Percentiles rank a stretch among this genome's conserved stretches.
Evolutionary conservation across 1,140 invertebrate species (phyloP).

Genomic region (Sitophilus oryzae): DNA sequence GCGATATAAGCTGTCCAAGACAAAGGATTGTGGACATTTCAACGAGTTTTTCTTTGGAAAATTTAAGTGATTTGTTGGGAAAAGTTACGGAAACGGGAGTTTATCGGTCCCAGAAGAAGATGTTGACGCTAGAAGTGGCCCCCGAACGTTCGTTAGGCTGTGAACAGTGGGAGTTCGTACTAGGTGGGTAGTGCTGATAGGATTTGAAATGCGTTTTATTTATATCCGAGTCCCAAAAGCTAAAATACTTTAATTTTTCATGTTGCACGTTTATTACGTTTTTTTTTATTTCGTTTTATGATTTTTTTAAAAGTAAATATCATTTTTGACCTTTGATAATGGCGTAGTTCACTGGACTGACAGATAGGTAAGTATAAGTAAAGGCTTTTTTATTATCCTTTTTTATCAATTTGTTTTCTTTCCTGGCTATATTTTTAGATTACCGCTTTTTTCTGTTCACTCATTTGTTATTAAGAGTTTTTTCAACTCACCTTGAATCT

Average conservation of each 20-base stretch:
- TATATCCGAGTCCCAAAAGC: too few species aligned
- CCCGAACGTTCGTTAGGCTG: constrained; percentile 92
- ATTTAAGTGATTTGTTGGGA: constrained; percentile 11
- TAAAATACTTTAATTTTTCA: too few species aligned
- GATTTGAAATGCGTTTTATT: constrained; percentile 20
- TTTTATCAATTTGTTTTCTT: constrained; percentile 1
- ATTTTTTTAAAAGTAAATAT: background rate
- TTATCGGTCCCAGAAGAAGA: constrained; percentile 44
- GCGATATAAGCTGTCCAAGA: constrained; percentile 17
- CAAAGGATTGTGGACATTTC: constrained; percentile 17
- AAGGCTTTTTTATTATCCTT: background rate
- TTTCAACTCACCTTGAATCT: background rate
- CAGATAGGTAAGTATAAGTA: constrained; percentile 4
- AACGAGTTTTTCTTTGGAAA: constrained; percentile 3
- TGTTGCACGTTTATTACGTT: background rate
- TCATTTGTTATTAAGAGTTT: background rate
- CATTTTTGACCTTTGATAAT: constrained; percentile 9
- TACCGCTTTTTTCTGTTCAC: background rate
- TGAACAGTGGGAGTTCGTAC: constrained; percentile 95
- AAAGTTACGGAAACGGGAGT: constrained; percentile 5
- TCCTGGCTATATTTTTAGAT: constrained; percentile 7
- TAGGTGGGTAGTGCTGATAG: constrained; percentile 63
- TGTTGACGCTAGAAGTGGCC: constrained; percentile 93
- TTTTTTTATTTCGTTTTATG: background rate
- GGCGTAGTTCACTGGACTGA: constrained; percentile 11